Base-by-base conservation (phyloP, 2,888 invertebrate genomes). In the Hydraecia micacea region DNA sequence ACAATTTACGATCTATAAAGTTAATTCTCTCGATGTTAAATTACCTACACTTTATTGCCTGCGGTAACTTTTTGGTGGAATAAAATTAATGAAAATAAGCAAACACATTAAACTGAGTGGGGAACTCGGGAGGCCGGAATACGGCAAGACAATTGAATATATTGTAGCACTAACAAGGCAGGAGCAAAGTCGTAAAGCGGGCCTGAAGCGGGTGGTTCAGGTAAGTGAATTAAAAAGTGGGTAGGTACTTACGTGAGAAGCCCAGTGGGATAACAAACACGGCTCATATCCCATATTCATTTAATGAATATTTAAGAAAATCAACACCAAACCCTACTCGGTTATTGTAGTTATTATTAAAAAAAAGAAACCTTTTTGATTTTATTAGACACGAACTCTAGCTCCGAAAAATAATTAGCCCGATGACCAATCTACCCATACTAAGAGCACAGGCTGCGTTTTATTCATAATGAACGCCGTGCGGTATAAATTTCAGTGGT, bases 151-250 rank as follows among this genome's bases (percentile, higher is more conserved):
- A 88, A 91, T 91, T 89, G 89, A 87, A 89, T 91, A 91, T 89
- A 90, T 90, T 88, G 91, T 88, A 89, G 85, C 84, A 88, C 87
- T 89, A 90, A 90, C 87, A 87, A 90, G 85, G 86, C 80, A 86
- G 86, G 87, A 87, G 89, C 81, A 83, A 90, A 91, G 89, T 91
- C 91, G 90, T 93, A 91, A 92, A 92, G 87, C 86, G 85, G 85
- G 76, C 71, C 88, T 84, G 79, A 74, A 81, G 82, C 77, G 86
- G 86, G 89, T 87, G 86, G 88, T 83, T 87, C 87, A 89, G 88
- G 91, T 91, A 93, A 93, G 90, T 91, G 89, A 91, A 92, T 93
- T 93, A 92, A 92, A 92, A 87, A 73, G 79, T 72, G 82, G 71
- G 85, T 84, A 81, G 76, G 77, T 85, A 82, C 79, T 80, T 75